Conservation (phyloP, 2,888 invertebrate genomes). For the Cephus rjabovi region DNA sequence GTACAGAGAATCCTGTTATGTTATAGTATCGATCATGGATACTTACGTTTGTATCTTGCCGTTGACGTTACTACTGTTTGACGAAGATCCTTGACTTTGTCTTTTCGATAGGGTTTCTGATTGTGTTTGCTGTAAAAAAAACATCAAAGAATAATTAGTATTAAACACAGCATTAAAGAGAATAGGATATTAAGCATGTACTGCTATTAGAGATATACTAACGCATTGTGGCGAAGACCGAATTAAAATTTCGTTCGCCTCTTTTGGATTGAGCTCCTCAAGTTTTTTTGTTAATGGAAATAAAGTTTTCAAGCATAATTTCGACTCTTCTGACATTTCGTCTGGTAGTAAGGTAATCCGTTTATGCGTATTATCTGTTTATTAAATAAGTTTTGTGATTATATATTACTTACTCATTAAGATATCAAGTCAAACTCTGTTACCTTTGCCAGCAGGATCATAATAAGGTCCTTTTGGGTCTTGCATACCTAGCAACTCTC, state of each 20-base stretch:
- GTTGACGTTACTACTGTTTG: conserved; percentile 34
- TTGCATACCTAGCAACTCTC: conserved; percentile 78
- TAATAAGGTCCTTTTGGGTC: conserved; percentile 68
- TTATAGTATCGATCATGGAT: not conserved
- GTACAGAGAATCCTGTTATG: not conserved
- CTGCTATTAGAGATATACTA: conserved; percentile 20
- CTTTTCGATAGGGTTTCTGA: conserved; percentile 33
- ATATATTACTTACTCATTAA: conserved; percentile 1
- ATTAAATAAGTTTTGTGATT: conserved; percentile 22
- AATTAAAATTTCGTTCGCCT: conserved; percentile 86
- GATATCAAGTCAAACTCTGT: not conserved
- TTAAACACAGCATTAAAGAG: conserved; percentile 1
- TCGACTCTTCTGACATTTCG: conserved; percentile 75
- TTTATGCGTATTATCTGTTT: conserved; percentile 74
- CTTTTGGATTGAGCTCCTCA: conserved; percentile 78
- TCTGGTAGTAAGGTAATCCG: conserved; percentile 84
- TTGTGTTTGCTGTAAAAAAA: conserved; percentile 34
- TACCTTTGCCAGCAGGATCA: conserved; percentile 69
- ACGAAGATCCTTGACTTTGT: conserved; percentile 28
- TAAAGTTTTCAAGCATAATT: conserved; percentile 73
- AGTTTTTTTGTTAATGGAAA: conserved; percentile 69
- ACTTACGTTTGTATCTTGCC: conserved; percentile 61
- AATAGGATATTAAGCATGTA: not conserved
- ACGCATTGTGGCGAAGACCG: conserved; percentile 78
- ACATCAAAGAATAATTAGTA: conserved; percentile 13